These are phyloP conservation scores for Drosophila punjabiensis DNA, from an alignment of 1,140 invertebrate genomes.

Conservation along the genomic window DNA sequence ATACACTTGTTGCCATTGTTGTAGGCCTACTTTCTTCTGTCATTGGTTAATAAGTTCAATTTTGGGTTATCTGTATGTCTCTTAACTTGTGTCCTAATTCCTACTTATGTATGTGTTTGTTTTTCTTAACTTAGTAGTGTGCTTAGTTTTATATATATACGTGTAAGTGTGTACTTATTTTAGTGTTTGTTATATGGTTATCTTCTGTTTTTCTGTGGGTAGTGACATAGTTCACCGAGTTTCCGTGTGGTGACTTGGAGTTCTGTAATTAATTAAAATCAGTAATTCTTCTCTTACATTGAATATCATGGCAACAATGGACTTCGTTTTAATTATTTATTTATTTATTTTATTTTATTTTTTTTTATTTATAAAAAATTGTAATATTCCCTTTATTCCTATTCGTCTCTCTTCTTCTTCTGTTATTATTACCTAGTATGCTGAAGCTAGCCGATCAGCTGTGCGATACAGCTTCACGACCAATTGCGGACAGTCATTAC, in stretches of 20 bases:
- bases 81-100: too few species aligned
- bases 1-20: too few species aligned
- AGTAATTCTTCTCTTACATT: constrained; percentile 2
- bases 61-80: too few species aligned
- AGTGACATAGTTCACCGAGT: neutral
- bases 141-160: too few species aligned
- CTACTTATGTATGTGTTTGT: too few species aligned
- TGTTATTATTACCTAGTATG: neutral
- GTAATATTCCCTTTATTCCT: too few species aligned
- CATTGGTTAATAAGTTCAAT: too few species aligned
- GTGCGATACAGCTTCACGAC: neutral
- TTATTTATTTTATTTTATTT: neutral
- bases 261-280: neutral
- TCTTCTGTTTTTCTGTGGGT: neutral
- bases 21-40: too few species aligned
- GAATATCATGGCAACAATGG: neutral
- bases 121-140: too few species aligned
- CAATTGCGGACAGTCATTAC: too few species aligned
- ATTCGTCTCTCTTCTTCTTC: too few species aligned
- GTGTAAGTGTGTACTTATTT: neutral
- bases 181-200: neutral
- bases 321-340: neutral
- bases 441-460: neutral
- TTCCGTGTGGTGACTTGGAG: constrained; percentile 3
- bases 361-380: neutral